A percentile compares a stretch with the other conserved stretches of the same genome.
Conservation (phyloP, 2,113 vertebrate species). For the Chaetura pelagica region DNA sequence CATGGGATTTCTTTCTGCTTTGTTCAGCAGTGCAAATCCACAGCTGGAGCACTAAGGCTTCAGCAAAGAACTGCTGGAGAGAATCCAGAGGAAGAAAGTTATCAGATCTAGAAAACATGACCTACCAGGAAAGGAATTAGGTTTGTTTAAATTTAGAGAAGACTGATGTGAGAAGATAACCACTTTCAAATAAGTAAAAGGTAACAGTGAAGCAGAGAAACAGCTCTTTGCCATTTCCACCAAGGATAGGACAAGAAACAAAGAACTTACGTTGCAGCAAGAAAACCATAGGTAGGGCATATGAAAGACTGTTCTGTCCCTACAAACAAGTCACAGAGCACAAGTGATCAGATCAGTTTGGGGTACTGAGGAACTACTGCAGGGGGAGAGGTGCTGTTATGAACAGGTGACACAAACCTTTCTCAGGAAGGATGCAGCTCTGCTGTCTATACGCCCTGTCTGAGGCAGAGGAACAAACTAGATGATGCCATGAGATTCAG, state of each 20-base stretch:
- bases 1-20: conserved; percentile 47
- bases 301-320: not conserved
- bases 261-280: not conserved
- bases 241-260: not conserved
- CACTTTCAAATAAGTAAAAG: conserved; percentile 59
- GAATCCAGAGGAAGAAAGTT: conserved; percentile 62
- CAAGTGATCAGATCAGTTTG: not conserved
- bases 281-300: accelerated
- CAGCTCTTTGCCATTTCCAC: not conserved
- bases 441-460: not conserved
- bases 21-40: conserved; percentile 44
- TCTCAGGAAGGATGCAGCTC: not conserved
- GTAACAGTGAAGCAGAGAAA: conserved; percentile 29
- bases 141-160: conserved; percentile 66
- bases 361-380: not conserved
- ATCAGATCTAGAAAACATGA: conserved; percentile 70
- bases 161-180: conserved; percentile 58
- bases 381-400: not conserved
- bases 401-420: not conserved
- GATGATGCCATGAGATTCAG: not conserved
- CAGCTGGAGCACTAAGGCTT: conserved; percentile 23
- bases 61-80: conserved; percentile 45
- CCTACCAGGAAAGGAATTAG: conserved; percentile 68
- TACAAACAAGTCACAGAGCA: not conserved
- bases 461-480: accelerated